Evolutionary conservation across 1,140 invertebrate species (phyloP), one percentile per base, ranked within the genome.

Genomic region (Sinella curviseta): DNA sequence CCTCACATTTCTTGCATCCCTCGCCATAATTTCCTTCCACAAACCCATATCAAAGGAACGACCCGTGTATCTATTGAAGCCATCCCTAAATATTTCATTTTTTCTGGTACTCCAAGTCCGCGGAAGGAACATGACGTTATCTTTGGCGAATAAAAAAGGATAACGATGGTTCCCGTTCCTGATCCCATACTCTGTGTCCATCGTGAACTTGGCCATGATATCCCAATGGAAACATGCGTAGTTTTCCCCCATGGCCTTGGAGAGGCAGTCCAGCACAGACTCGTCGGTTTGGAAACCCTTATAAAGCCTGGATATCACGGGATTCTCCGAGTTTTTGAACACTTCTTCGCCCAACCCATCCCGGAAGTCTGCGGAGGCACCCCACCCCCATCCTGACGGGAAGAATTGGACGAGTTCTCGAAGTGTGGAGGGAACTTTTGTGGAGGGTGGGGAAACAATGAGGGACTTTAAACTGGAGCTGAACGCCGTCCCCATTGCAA

Each of bases 161-260:
- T 24, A 16, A 14, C 57, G 57, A n/a, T 48, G 17, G 8, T 60
- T 60, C 24, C 57, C 57, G 14, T 26, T 60, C 24, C 24, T 8
- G 39, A 60, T 26, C 24, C 3, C 8, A 17, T 14, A 60, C 12
- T 26, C 57, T 26, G 12, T 17, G 12, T 60, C 57, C 57, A 60
- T 17, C 24, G 57, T 60, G 24, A 33, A 70, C 12, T 31, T 14
- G 14, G 12, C 65, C 31, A 70, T 70, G 2, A 8, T 31, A 14
- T 70, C 65, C 65, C 65, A 70, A 24, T 70, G 65, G 31, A 70
- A 33, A 24, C 65, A 70, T 2, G 30, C 65, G 30, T 70, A 70
- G 12, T 70, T 24, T 14, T 8, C 24, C 26, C 8, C 8, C 3
- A 30, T 30, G 12, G 65, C 30, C 31, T 33, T 30, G 3, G 8